Base-by-base conservation (phyloP, 2,113 vertebrate species). In the Ascaphus truei region DNA sequence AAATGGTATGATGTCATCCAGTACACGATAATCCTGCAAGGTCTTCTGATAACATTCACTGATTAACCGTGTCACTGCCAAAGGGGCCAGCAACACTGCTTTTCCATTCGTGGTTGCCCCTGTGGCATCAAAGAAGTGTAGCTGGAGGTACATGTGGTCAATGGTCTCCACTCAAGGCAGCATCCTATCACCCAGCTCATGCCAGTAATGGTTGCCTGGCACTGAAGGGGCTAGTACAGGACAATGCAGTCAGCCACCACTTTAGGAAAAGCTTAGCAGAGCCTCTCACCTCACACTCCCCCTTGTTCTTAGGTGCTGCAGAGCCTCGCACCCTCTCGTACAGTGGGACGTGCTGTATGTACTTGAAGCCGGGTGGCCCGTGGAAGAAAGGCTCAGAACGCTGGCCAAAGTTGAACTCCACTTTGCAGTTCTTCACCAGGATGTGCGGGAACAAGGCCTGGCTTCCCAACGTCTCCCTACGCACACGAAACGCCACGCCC, bases 341-440 rank as follows among this genome's bases (percentile, higher is more conserved):
- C 43, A 93, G 58, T 1, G 72, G 79, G 0, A 94, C 79, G n/a
- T 90, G 79, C 59, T 95, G 92, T 72, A 96, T 91, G 83, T 92
- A 93, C 16, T 86, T 90, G 82, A 91, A 97, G 1, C 92, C 93
- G 0, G 93, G 92, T 0, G 89, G 88, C 1, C 86, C 71, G 1
- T 85, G 81, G 71, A 87, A 95, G 77, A 85, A 94, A 1, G 94
- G 83, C 33, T 92, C 87, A 0, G 63, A 71, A 13, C 81, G 83
- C 76, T 97, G 95, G 18, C 95, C 95, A 0, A 97, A 97, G 80
- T 97, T 97, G 81, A 97, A 96, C 66, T 97, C 93, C 1, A 96
- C 87, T 0, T 92, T 88, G 10, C 94, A 97, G 36, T 97, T 97
- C 76, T 97, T 96, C 61, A 94, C 92, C 63, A 96, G 77, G 23